A percentile compares a stretch with the other conserved stretches of the same genome.
Evolutionary conservation across 2,888 invertebrate species (phyloP).

Genomic region (Rhagonycha fulva): DNA sequence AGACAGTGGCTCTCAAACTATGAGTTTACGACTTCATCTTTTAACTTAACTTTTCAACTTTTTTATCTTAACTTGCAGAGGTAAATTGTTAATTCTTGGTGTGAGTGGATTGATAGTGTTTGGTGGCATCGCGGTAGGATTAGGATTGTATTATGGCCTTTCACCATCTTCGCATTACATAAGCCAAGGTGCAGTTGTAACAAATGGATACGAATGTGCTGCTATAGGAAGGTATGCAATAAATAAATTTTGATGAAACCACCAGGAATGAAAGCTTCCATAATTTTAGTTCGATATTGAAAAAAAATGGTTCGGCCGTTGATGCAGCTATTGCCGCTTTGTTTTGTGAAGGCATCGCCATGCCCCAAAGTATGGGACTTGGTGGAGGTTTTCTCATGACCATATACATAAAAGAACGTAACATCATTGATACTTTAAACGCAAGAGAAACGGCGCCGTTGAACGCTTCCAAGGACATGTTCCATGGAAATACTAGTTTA

Average conservation of each 20-base stretch:
- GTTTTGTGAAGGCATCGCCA: constrained; percentile 83
- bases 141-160: constrained; percentile 6
- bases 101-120: neutral
- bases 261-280: neutral
- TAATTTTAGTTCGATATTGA: constrained; percentile 65
- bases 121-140: neutral
- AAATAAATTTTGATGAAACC: neutral
- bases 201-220: constrained; percentile 78
- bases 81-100: neutral
- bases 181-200: constrained; percentile 57
- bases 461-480: constrained; percentile 72
- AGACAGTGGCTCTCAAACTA: neutral
- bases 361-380: constrained; percentile 85
- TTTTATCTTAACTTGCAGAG: neutral
- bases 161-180: neutral
- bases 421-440: constrained; percentile 66
- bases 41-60: neutral
- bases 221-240: constrained; percentile 64
- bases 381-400: constrained; percentile 91
- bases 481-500: constrained; percentile 53
- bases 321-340: constrained; percentile 86
- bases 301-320: constrained; percentile 75
- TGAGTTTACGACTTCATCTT: neutral
- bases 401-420: constrained; percentile 69
- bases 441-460: constrained; percentile 80